These are phyloP conservation scores for Temnothorax curvispinosus DNA, from an alignment of 1,140 invertebrate genomes.

Conservation along the genomic window DNA sequence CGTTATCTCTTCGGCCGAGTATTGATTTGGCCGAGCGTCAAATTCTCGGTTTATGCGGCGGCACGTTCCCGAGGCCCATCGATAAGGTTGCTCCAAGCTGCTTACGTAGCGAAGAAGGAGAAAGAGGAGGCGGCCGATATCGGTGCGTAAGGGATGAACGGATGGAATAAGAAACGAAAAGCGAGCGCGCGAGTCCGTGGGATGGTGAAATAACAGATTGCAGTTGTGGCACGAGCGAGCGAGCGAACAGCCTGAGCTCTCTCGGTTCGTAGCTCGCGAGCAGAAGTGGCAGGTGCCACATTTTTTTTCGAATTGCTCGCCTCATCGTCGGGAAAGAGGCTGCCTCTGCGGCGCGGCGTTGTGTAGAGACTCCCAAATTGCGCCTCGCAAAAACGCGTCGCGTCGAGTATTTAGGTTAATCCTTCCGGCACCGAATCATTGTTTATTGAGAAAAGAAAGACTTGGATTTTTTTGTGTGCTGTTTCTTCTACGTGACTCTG, in stretches of 20 bases:
- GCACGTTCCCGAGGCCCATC: conserved; percentile 54
- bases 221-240: conserved; percentile 82
- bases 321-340: conserved; percentile 66
- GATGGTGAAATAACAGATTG: conserved; percentile 82
- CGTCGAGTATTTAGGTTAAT: conserved; percentile 48
- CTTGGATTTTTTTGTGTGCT: neutral
- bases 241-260: conserved; percentile 68
- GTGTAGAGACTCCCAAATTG: conserved; percentile 78
- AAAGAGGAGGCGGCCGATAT: conserved; percentile 29
- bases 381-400: conserved; percentile 37
- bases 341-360: conserved; percentile 50
- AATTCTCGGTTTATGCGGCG: conserved; percentile 62
- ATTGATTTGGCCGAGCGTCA: conserved; percentile 52
- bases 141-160: conserved; percentile 63
- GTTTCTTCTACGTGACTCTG: too few relatives aligned
- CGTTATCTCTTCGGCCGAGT: conserved; percentile 63
- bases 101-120: neutral
- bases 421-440: conserved; percentile 14
- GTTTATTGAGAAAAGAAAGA: neutral
- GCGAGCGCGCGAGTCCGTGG: conserved; percentile 50
- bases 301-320: conserved; percentile 79
- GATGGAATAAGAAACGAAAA: conserved; percentile 63
- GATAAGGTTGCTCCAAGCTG: conserved; percentile 59
- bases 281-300: conserved; percentile 82
- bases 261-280: conserved; percentile 71